Conservation (phyloP, 2,113 vertebrate genomes). For the Carassius auratus region DNA sequence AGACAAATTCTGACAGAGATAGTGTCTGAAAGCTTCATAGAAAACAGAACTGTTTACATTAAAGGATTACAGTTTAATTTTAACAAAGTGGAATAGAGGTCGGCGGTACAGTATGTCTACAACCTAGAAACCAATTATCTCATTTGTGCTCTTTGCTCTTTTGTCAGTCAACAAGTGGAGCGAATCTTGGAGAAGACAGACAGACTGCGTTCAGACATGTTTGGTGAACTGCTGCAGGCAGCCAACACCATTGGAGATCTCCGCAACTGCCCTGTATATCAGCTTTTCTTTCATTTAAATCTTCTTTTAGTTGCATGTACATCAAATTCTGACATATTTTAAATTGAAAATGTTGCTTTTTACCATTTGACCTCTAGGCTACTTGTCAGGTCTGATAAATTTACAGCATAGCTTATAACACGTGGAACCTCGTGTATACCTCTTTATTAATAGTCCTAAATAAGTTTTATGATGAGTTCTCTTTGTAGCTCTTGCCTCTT, state of each 20-base stretch:
- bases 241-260: constrained; percentile 94
- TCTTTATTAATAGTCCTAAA: background rate
- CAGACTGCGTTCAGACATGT: constrained; percentile 90
- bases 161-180: constrained; percentile 89
- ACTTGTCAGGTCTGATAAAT: too few species aligned
- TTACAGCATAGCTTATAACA: background rate
- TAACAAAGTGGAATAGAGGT: background rate
- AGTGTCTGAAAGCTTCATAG: background rate
- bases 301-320: background rate
- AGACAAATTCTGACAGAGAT: background rate
- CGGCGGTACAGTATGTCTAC: background rate
- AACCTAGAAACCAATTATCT: background rate
- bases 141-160: constrained; percentile 2
- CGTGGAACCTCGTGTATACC: background rate
- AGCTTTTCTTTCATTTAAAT: background rate
- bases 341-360: too few species aligned
- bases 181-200: constrained; percentile 88
- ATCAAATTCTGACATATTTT: background rate
- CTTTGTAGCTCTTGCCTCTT: too few species aligned
- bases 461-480: too few species aligned
- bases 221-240: constrained; percentile 93
- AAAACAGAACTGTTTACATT: background rate
- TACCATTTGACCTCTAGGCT: too few species aligned
- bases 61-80: background rate
- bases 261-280: constrained; percentile 91